Evolutionary conservation across 2,113 vertebrate species (phyloP), one percentile per base, ranked within the genome.

Genomic region (Thamnophis sirtalis): DNA sequence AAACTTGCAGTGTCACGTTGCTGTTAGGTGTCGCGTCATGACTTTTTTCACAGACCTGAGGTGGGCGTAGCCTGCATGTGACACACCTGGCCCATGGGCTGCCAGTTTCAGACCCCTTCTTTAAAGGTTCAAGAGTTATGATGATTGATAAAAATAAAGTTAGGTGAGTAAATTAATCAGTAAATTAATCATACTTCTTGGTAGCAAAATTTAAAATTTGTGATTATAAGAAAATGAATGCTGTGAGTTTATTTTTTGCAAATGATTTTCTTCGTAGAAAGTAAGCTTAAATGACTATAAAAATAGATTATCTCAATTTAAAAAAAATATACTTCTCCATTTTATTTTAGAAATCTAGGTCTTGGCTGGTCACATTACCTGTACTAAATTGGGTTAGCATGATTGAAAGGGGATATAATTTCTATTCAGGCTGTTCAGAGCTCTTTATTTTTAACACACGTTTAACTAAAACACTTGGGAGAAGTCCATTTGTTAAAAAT

Each of bases 361-460:
- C 90, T 93, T 93, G 55, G 38, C 38, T 88, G 56, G 26, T 86
- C 86, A 58, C 19, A n/a, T 56, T 93, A 93, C 90, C 80, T 93
- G 56, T 86, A 86, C 28, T 89, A 86, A 86, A 68, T 55, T 73
- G 84, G 93, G 88, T 89, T 93, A 93, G 49, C 28, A 49, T 88
- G 80, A 89, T 91, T 93, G 87, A 91, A 89, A 93, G 80, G 38
- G 80, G 87, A 89, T 91, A 85, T 93, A 48, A 91, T 91, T 89
- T 91, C 56, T 86, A 68, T 91, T 91, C 87, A 93, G 28, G 33
- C 50, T 89, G 58, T 87, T 73, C 80, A 93, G 86, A 89, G 80
- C 93, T 91, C 87, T 91, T 91, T 91, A 91, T 93, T 93, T 91
- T 93, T 92, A 92, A 91, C 80, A 73, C 38, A 91, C 55, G 55